Conservation (phyloP, 2,797 vertebrate species). For the Chelon auratus region DNA sequence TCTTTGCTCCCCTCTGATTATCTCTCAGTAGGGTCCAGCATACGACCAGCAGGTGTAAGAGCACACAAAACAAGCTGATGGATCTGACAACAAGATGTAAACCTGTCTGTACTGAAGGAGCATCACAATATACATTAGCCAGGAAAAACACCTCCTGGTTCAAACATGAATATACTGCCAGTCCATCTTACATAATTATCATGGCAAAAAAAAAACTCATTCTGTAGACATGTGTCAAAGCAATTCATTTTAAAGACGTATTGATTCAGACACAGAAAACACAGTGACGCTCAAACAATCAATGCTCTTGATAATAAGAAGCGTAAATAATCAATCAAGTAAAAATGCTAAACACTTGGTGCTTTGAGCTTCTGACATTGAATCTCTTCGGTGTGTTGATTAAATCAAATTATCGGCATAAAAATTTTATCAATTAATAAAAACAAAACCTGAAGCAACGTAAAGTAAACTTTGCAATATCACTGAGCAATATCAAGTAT, state of each 20-base stretch:
- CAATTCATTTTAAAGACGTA: neutral
- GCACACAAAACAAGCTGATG: constrained; percentile 13
- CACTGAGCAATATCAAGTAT: neutral
- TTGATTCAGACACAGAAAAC: neutral
- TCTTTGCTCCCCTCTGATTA: neutral
- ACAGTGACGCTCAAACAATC: neutral
- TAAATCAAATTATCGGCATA: neutral
- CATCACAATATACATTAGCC: constrained; percentile 12
- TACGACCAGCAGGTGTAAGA: constrained; percentile 18
- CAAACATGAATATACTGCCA: neutral
- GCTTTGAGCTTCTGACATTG: neutral
- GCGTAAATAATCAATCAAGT: neutral
- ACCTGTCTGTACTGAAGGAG: neutral
- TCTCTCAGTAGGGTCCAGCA: constrained; percentile 18
- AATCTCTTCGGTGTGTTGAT: neutral
- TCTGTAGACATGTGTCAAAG: neutral
- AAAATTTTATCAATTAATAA: neutral
- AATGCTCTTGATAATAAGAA: neutral
- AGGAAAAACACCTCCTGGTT: neutral
- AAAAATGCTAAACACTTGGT: neutral
- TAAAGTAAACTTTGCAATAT: neutral
- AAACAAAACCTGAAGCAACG: neutral
- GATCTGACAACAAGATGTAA: constrained; percentile 10
- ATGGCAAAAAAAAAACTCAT: neutral
- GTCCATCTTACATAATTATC: neutral